Evolutionary conservation across 2,888 invertebrate species (phyloP).

Genomic region (Desoria tigrina): DNA sequence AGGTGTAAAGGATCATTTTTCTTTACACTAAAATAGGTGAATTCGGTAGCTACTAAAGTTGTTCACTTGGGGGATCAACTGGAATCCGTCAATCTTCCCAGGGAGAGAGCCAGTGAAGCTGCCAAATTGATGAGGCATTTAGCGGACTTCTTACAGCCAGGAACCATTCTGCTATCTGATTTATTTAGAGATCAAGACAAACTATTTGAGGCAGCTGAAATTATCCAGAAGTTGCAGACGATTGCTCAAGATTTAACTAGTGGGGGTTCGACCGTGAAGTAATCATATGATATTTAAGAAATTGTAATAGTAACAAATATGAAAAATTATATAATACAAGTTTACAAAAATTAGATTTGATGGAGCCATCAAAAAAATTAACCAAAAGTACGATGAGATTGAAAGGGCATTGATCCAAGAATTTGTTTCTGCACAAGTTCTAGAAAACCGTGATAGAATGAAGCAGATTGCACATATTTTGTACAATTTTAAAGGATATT

Average conservation of each 20-base stretch:
- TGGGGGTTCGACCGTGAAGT: conserved; percentile 66
- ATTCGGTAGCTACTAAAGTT: conserved; percentile 94
- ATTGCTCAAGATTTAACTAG: conserved; percentile 91
- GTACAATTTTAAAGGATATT: conserved; percentile 94
- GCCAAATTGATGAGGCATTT: conserved; percentile 88
- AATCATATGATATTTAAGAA: not conserved
- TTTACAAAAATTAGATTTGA: too few relatives aligned
- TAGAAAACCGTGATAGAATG: conserved; percentile 84
- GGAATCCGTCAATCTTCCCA: conserved; percentile 91
- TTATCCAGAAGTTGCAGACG: conserved; percentile 92
- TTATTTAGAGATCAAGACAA: conserved; percentile 74
- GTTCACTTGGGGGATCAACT: conserved; percentile 97
- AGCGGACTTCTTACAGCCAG: conserved; percentile 84
- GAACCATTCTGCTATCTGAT: conserved; percentile 74
- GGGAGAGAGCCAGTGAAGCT: conserved; percentile 92
- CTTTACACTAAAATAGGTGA: conserved; percentile 60
- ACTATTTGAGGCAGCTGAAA: conserved; percentile 91
- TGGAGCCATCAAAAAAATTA: conserved; percentile 80
- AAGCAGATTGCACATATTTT: conserved; percentile 87
- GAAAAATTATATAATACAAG: too few relatives aligned
- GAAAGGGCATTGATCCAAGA: conserved; percentile 89
- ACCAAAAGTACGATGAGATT: conserved; percentile 84
- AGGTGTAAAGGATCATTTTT: not conserved
- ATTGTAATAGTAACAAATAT: not conserved
- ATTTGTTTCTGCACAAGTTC: conserved; percentile 84